Evolutionary conservation across 2,888 invertebrate genomes (phyloP), one percentile per base, ranked within the genome.

Genomic region (Creontiades dilutus): DNA sequence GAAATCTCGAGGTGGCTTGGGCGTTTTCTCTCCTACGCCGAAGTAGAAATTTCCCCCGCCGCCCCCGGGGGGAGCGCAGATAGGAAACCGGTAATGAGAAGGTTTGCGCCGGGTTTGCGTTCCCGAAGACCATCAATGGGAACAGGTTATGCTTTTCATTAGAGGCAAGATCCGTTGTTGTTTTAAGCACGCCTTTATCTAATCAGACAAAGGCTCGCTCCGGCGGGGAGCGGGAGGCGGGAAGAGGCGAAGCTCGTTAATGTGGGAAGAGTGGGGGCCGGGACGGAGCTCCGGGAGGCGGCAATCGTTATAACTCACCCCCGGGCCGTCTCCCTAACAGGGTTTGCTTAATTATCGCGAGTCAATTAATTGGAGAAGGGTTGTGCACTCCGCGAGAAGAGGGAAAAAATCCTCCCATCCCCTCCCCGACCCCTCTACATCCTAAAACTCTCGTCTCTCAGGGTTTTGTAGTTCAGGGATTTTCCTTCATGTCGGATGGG

Each of bases 101-200:
- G 88, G 88, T 88, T 88, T 88, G 78, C 68, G 75, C 52, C 14
- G 88, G 46, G 78, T 52, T 78, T 88, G 88, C 78, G 75, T 75
- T n/a, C 78, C 52, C 78, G 75, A 68, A 13, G 48, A 68, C 76
- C 76, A 55, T 88, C 88, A 88, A 88, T 88, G 88, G 86, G 88
- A 89, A 89, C 89, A 90, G 90, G 90, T 90, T 90, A 90, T 89
- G 92, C 93, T 93, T 93, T 94, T 89, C 93, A 93, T 93, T 93
- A 93, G 93, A 92, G 93, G 93, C 93, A 93, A 93, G 93, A 93
- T 93, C 93, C 93, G 93, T 93, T 93, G 93, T 93, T 93, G 93
- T 94, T 93, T 93, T 93, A 93, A 93, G 93, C 93, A 93, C 93
- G 93, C 93, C 93, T 93, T 93, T 93, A 93, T 93, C 93, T 93